Percentiles rank a stretch among this genome's conserved stretches.
These are phyloP conservation scores for Chamaetylas fuelleborni DNA, from an alignment of 2,113 vertebrate genomes.

Conservation along the genomic window DNA sequence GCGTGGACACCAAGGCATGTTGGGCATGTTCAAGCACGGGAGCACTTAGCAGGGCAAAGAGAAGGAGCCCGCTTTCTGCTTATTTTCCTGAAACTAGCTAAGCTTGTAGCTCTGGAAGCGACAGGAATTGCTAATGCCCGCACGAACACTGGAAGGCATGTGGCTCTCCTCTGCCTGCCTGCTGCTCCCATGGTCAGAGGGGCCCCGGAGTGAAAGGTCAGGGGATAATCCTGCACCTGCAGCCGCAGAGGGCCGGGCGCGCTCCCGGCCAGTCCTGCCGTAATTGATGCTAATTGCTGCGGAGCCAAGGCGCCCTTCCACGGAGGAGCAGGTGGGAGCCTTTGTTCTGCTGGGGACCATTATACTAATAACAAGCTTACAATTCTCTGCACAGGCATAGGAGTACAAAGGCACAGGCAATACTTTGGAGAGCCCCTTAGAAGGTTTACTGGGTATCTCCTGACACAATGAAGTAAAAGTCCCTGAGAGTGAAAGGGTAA, in stretches of 20 bases:
- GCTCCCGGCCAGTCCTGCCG: not conserved
- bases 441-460: not conserved
- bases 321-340: conserved; percentile 65
- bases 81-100: not conserved
- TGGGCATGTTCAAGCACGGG: not conserved
- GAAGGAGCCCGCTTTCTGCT: not conserved
- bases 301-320: conserved; percentile 60
- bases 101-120: not conserved
- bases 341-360: conserved; percentile 54
- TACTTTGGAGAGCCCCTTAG: not conserved
- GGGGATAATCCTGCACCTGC: conserved; percentile 75
- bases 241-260: not conserved
- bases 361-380: conserved; percentile 65
- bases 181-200: not conserved
- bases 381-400: conserved; percentile 52
- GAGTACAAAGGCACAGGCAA: conserved; percentile 5
- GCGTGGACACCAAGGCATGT: not conserved
- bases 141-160: not conserved
- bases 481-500: not conserved
- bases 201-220: conserved; percentile 60
- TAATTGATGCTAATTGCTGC: conserved; percentile 74
- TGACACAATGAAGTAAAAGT: not conserved
- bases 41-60: not conserved
- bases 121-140: conserved; percentile 17
- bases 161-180: not conserved